Percentiles rank a stretch among this genome's conserved stretches.
phyloP scores from a whole-genome alignment of 2,797 vertebrate genomes.

The Pseudomugil gertrudae region DNA sequence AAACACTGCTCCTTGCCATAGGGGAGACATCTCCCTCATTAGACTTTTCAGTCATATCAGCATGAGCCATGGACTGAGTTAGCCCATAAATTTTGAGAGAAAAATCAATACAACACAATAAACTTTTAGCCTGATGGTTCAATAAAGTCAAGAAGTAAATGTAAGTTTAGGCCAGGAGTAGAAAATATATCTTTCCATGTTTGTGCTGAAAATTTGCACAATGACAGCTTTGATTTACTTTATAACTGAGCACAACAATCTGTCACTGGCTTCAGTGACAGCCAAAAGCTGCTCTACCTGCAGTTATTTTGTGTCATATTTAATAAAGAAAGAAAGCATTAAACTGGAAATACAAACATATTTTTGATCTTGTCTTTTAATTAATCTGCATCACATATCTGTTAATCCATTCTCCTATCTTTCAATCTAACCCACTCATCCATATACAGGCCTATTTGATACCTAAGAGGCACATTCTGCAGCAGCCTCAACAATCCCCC shows the following conservation, averaged over 20 bases:
- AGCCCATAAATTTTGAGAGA: constrained; percentile 37
- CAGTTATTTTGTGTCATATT: background rate
- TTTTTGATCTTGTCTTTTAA: background rate
- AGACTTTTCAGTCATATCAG: constrained; percentile 43
- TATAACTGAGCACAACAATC: constrained; percentile 22
- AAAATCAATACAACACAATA: constrained; percentile 45
- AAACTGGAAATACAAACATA: background rate
- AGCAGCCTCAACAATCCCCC: constrained; percentile 52
- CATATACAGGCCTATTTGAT: constrained; percentile 50
- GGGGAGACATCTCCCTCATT: constrained; percentile 30
- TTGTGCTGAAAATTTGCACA: constrained; percentile 5
- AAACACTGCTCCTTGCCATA: constrained; percentile 38
- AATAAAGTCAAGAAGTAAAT: constrained; percentile 24
- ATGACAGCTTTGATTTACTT: constrained; percentile 30
- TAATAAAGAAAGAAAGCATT: background rate
- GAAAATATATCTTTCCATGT: constrained; percentile 8
- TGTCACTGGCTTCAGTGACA: background rate
- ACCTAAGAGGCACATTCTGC: constrained; percentile 52
- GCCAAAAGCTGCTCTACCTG: background rate
- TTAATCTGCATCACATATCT: constrained; percentile 5
- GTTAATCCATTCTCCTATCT: constrained; percentile 17
- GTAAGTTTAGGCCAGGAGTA: constrained; percentile 16
- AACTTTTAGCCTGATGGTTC: constrained; percentile 41
- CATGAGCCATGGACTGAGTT: constrained; percentile 23
- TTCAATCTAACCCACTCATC: constrained; percentile 29